Percentiles rank a stretch among this genome's conserved stretches.
phyloP scores from a whole-genome alignment of 1,140 invertebrate species.

The Pararge aegeria region DNA sequence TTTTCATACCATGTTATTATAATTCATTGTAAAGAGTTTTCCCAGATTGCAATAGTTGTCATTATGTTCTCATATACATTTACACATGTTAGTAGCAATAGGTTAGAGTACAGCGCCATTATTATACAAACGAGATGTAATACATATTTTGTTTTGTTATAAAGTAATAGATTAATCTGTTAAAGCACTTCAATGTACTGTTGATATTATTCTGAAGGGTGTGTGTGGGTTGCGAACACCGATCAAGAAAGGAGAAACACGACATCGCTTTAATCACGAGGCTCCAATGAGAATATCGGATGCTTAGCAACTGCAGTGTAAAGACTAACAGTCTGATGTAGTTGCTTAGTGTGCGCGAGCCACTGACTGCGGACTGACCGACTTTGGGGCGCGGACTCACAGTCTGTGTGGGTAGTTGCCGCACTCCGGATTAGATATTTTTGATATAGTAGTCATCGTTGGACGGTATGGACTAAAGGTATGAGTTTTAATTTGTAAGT shows the following conservation, averaged over 20 bases:
- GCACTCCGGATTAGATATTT: constrained; percentile 39
- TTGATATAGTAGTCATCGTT: constrained; percentile 68
- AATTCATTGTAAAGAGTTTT: constrained; percentile 50
- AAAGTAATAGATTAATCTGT: constrained; percentile 72
- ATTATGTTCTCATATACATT: constrained; percentile 63
- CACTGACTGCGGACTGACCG: constrained; percentile 7
- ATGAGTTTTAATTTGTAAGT: constrained; percentile 74
- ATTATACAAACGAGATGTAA: constrained; percentile 62
- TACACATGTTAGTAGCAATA: constrained; percentile 69
- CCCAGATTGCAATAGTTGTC: constrained; percentile 58
- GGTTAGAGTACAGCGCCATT: constrained; percentile 52
- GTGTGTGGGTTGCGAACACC: constrained; percentile 58
- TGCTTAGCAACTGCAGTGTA: constrained; percentile 55
- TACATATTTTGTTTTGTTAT: constrained; percentile 73
- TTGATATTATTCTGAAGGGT: constrained; percentile 59
- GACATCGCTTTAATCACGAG: constrained; percentile 60
- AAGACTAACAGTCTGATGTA: no score
- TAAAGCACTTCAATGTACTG: constrained; percentile 54
- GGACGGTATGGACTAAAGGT: constrained; percentile 60
- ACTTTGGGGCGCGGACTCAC: constrained; percentile 1
- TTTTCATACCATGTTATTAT: constrained; percentile 67
- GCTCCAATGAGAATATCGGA: constrained; percentile 49
- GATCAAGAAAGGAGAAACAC: constrained; percentile 47
- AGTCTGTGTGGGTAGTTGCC: constrained; percentile 13
- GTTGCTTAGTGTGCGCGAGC: no score